Evolutionary conservation across 2,888 invertebrate species (phyloP).

Genomic region (Leucozona laternaria): DNA sequence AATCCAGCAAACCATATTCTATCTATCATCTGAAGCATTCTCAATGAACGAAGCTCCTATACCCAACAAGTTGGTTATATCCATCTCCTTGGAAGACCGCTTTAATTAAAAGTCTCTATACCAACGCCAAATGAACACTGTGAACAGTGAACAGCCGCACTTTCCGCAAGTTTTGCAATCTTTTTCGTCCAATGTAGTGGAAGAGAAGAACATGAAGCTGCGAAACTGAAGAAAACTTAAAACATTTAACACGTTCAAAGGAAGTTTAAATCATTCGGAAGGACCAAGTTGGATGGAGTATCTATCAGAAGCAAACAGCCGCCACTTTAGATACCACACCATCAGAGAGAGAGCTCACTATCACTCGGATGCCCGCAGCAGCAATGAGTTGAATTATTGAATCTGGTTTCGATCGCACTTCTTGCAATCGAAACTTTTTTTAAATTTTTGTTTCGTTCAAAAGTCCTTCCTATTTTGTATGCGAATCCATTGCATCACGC

Average conservation of each 20-base stretch:
- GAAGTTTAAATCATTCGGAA: constrained; percentile 71
- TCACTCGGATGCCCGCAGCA: constrained; percentile 45
- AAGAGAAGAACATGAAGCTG: not conserved
- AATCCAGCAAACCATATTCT: not conserved
- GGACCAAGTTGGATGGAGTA: constrained; percentile 26
- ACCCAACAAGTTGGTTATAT: constrained; percentile 13
- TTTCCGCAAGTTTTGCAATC: constrained; percentile 55
- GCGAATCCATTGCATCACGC: not conserved
- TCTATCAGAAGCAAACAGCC: constrained; percentile 18
- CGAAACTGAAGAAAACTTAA: constrained; percentile 33
- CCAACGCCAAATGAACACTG: constrained; percentile 44
- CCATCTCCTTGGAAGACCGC: constrained; percentile 20
- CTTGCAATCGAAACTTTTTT: constrained; percentile 63
- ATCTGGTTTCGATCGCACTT: constrained; percentile 73
- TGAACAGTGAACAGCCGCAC: too few relatives aligned
- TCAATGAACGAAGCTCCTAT: constrained; percentile 3
- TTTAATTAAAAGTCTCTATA: constrained; percentile 63
- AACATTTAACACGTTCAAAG: constrained; percentile 63
- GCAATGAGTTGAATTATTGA: constrained; percentile 73
- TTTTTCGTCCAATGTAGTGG: not conserved
- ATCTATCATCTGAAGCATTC: constrained; percentile 1
- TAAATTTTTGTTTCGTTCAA: not conserved
- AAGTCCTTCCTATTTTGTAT: not conserved
- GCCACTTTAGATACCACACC: constrained; percentile 1
- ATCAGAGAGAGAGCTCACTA: constrained; percentile 12